Percentiles rank a stretch among this genome's conserved stretches.
Evolutionary conservation across 2,888 invertebrate species (phyloP).

Genomic region (Isoperla grammatica): DNA sequence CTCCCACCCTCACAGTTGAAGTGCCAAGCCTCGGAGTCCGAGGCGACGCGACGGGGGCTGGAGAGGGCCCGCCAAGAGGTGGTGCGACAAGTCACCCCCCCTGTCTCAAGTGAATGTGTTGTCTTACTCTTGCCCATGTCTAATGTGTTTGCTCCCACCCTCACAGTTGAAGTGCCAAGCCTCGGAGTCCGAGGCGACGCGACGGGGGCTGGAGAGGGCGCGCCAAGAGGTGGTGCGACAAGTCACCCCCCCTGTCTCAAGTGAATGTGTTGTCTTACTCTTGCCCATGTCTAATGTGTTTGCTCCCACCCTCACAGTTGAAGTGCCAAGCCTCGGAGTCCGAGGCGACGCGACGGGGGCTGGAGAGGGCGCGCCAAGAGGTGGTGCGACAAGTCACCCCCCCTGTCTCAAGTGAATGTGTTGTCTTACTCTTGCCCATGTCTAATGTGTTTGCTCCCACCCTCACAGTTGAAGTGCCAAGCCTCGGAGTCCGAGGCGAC

Average conservation of each 20-base stretch:
- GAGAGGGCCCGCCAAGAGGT: conserved; percentile 55
- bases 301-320: conserved; percentile 39
- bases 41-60: conserved; percentile 50
- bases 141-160: too few relatives aligned
- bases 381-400: conserved; percentile 53
- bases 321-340: conserved; percentile 53
- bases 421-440: too few relatives aligned
- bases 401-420: too few relatives aligned
- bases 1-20: conserved; percentile 42
- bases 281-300: too few relatives aligned
- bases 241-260: conserved; percentile 51
- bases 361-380: conserved; percentile 54
- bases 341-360: conserved; percentile 50
- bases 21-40: conserved; percentile 52
- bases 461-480: conserved; percentile 52
- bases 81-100: conserved; percentile 52
- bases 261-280: too few relatives aligned
- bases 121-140: too few relatives aligned
- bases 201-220: conserved; percentile 51
- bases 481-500: conserved; percentile 53
- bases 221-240: conserved; percentile 54
- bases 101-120: too few relatives aligned
- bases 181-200: conserved; percentile 51
- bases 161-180: conserved; percentile 51
- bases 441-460: too few relatives aligned